Evolutionary conservation across 2,797 vertebrate genomes (phyloP), one percentile per base, ranked within the genome.

Genomic region (Pseudomugil gertrudae): DNA sequence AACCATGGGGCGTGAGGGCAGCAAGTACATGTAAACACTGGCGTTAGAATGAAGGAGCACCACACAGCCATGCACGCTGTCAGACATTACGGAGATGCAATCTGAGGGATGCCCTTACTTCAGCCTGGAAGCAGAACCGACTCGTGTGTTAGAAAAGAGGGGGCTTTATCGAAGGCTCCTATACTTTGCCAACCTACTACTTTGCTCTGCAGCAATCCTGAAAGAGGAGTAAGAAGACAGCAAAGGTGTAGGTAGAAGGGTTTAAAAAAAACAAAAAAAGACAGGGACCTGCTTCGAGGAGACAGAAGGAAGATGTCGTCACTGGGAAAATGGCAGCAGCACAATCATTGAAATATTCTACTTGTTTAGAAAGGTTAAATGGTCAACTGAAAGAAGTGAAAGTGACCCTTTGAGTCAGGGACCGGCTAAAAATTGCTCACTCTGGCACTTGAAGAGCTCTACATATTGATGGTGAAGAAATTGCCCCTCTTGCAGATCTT

Each of bases 151-250:
- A 93, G 91, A 94, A 91, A 93, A 86, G 80, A 86, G 91, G 24
- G 38, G 53, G 53, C 95, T 95, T 38, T 98, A 99, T 94, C 97
- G 97, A 89, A 99, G 96, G 54, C 97, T 99, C 92, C 98, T 98
- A 98, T 99, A 99, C 93, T 98, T 99, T 97, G 97, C 98, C 98
- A 99, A 97, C 94, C 98, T 98, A 98, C 96, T 98, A 98, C 96
- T 98, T 93, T 99, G 98, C 94, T 99, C 98, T 92, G 97, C 97
- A 74, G 97, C 96, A 90, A 98, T 98, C 97, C 98, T 99, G 95
- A 92, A 95, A 91, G 72, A 87, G 86, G 95, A 94, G 94, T 94
- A 90, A 78, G 94, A 92, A 91, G 79, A 92, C 45, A 92, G 91
- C 84, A 35, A 9, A 81, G 72, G 84, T 47, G 77, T 58, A 68